These are phyloP conservation scores for Drosophila algonquin DNA, from an alignment of 2,888 invertebrate genomes.

Conservation along the genomic window DNA sequence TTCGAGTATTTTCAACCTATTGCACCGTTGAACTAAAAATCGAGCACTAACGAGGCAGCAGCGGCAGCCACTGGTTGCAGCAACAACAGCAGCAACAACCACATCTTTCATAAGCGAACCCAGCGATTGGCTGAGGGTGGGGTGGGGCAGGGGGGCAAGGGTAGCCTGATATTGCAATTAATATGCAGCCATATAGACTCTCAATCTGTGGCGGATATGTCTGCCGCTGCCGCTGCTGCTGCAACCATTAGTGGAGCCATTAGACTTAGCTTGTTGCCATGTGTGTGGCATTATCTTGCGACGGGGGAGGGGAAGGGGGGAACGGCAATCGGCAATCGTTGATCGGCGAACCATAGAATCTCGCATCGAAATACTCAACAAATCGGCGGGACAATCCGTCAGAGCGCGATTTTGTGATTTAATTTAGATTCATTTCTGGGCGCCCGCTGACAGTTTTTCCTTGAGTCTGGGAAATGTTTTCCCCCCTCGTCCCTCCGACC, in stretches of 20 bases:
- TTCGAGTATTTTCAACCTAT: slow-evolving; percentile 26
- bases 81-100: slow-evolving; percentile 15
- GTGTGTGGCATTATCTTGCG: slow-evolving; percentile 60
- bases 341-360: neutral
- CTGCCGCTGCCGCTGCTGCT: slow-evolving; percentile 5
- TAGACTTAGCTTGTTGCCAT: slow-evolving; percentile 32
- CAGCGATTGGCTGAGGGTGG: slow-evolving; percentile 55
- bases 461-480: slow-evolving; percentile 63
- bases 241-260: slow-evolving; percentile 28
- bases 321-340: neutral
- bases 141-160: slow-evolving; percentile 55
- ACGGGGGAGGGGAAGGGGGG: neutral
- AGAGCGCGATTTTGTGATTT: slow-evolving; percentile 72
- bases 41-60: slow-evolving; percentile 68
- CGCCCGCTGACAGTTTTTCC: slow-evolving; percentile 68
- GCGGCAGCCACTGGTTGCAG: slow-evolving; percentile 23
- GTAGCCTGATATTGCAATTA: slow-evolving; percentile 74
- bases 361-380: slow-evolving; percentile 8
- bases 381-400: slow-evolving; percentile 59
- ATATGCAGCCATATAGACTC: slow-evolving; percentile 52
- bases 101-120: too few relatives aligned
- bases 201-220: slow-evolving; percentile 34
- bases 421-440: slow-evolving; percentile 73
- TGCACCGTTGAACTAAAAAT: slow-evolving; percentile 47
- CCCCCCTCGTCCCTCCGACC: slow-evolving; percentile 28